Evolutionary conservation across 2,113 vertebrate species (phyloP), one percentile per base, ranked within the genome.

Genomic region (Caloenas nicobarica): DNA sequence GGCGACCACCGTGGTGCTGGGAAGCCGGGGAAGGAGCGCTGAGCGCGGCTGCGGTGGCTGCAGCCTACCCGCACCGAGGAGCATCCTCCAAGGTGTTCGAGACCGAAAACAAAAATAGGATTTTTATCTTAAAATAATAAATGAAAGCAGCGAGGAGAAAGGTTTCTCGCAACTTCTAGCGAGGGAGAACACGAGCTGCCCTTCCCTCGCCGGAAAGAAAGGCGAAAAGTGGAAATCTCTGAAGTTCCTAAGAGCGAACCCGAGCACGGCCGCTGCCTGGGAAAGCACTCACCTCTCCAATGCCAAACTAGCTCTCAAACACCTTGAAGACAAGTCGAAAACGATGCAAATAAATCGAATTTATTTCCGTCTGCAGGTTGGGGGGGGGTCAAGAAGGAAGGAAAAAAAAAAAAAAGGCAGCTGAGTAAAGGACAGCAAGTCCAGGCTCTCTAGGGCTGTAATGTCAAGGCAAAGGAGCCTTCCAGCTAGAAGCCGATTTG

Each of bases 211-310:
- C 65, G 36, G 70, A 76, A 66, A 91, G 94, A 57, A 94, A 95
- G 34, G 57, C 34, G 76, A 62, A 50, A 91, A 94, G 86, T 25
- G 73, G n/a, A 74, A 92, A 91, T 36, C 48, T 9, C 89, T 64
- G 11, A 82, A 95, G 94, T 93, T 91, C 66, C 31, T 28, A 93
- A 44, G 51, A 91, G 91, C 58, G 69, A 92, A 92, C 93, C 4
- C 72, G 91, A 94, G 72, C 81, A 2, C 93, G 87, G 89, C 93
- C 86, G 86, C 89, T 36, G 92, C 88, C 70, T 11, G 51, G 96
- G 69, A 36, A 79, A 78, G 72, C 86, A 98, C 98, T 98, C 97
- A 98, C 98, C 98, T 98, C 95, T 95, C 81, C 92, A 95, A 34
- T 57, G 94, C 88, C 96, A 94, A 96, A 95, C 88, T 92, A 96